Evolutionary conservation across 1,140 invertebrate genomes (phyloP).

Genomic region (Colletes gigas): DNA sequence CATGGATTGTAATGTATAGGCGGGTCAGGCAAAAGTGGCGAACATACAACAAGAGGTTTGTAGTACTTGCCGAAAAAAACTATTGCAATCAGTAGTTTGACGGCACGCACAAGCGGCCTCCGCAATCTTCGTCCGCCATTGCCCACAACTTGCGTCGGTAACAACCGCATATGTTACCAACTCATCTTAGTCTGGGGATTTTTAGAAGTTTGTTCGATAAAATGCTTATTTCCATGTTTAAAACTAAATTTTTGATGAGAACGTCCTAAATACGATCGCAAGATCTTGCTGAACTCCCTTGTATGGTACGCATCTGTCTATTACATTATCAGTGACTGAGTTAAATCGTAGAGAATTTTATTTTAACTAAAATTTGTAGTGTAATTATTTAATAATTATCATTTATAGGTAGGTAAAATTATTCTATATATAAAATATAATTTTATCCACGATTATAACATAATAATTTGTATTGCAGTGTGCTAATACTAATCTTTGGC

Average conservation of each 20-base stretch:
- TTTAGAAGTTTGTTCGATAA: background rate
- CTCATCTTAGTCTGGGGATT: background rate
- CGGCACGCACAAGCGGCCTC: constrained; percentile 66
- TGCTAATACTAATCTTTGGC: too few relatives aligned
- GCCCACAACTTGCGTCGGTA: constrained; percentile 61
- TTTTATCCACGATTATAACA: too few relatives aligned
- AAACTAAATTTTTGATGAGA: background rate
- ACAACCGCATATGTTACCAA: constrained; percentile 55
- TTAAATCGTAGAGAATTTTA: background rate
- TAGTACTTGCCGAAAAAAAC: constrained; percentile 31
- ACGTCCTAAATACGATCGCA: background rate
- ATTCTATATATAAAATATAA: too few relatives aligned
- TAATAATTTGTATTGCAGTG: too few relatives aligned
- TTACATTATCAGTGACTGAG: background rate
- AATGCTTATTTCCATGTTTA: background rate
- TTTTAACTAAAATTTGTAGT: background rate
- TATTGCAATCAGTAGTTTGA: constrained; percentile 51
- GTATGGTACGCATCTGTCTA: background rate
- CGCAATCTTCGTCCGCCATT: constrained; percentile 65
- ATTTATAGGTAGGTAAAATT: too few relatives aligned
- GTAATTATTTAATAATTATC: background rate
- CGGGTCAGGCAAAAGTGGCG: background rate
- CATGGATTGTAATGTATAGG: constrained; percentile 11
- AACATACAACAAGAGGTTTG: constrained; percentile 9
- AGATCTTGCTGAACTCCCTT: background rate